phyloP scores from a whole-genome alignment of 2,113 vertebrate genomes.

The Astur gentilis region DNA sequence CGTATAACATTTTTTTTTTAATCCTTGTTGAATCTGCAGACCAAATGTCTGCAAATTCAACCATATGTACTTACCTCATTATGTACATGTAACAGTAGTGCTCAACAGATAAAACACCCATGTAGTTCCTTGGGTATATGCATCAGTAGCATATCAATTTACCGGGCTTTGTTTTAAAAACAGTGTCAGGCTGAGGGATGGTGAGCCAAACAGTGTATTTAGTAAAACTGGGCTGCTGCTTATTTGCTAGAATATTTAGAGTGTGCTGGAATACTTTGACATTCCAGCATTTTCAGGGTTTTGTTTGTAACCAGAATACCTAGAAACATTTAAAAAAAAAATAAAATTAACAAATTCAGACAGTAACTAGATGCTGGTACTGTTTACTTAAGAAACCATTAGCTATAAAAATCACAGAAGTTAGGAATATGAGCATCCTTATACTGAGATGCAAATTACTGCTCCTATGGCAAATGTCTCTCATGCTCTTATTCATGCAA shows the following conservation, averaged over 20 bases:
- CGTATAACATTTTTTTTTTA: fast-evolving
- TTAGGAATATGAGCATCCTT: not conserved
- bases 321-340: not conserved
- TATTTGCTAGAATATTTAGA: not conserved
- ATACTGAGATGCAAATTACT: not conserved
- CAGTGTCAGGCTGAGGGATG: not conserved
- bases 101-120: not conserved
- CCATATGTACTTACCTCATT: not conserved
- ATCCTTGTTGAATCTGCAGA: not conserved
- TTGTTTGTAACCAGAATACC: not conserved
- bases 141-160: not conserved
- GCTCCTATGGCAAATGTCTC: not conserved
- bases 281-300: not conserved
- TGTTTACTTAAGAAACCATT: not conserved
- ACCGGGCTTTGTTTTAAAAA: not conserved
- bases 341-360: not conserved
- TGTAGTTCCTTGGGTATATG: fast-evolving
- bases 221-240: not conserved
- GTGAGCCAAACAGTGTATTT: not conserved
- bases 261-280: not conserved
- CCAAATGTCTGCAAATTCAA: not conserved
- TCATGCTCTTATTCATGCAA: not conserved
- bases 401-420: not conserved
- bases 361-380: not conserved
- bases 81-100: fast-evolving